A percentile compares a stretch with the other conserved stretches of the same genome.
phyloP scores from a whole-genome alignment of 2,888 invertebrate genomes.

The Drosophila hamatofila region DNA sequence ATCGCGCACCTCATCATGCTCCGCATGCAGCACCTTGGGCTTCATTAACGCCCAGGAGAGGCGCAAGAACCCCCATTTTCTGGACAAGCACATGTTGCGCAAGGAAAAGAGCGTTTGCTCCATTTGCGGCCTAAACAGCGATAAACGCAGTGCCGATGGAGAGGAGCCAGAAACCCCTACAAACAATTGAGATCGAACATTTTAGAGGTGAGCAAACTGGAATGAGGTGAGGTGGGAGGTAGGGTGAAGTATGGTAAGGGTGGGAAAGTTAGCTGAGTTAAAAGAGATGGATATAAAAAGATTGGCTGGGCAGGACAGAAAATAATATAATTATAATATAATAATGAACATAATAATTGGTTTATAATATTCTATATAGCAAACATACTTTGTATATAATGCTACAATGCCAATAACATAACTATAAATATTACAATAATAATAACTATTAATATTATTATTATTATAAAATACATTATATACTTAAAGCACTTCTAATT shows the following conservation, averaged over 20 bases:
- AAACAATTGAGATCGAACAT: background rate
- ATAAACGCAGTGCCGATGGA: conserved; percentile 18
- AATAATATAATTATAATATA: no score
- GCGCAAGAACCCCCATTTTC: background rate
- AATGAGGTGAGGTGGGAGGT: background rate
- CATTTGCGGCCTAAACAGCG: conserved; percentile 22
- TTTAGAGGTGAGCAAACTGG: background rate
- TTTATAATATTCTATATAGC: no score
- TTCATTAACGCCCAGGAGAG: background rate
- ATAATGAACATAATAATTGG: no score
- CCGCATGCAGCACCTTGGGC: conserved; percentile 6
- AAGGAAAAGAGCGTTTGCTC: conserved; percentile 25
- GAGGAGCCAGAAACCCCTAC: background rate
- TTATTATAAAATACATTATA: no score
- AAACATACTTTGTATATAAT: no score
- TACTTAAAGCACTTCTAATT: background rate
- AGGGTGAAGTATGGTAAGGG: no score
- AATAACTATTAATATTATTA: no score
- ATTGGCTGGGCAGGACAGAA: no score
- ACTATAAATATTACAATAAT: no score
- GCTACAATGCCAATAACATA: no score
- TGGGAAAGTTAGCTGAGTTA: no score
- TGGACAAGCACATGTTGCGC: conserved; percentile 3
- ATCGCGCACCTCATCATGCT: conserved; percentile 9
- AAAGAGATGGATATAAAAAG: no score